Evolutionary conservation across 1,140 invertebrate genomes (phyloP), one percentile per base, ranked within the genome.

Genomic region (Drosophila oshimai): DNA sequence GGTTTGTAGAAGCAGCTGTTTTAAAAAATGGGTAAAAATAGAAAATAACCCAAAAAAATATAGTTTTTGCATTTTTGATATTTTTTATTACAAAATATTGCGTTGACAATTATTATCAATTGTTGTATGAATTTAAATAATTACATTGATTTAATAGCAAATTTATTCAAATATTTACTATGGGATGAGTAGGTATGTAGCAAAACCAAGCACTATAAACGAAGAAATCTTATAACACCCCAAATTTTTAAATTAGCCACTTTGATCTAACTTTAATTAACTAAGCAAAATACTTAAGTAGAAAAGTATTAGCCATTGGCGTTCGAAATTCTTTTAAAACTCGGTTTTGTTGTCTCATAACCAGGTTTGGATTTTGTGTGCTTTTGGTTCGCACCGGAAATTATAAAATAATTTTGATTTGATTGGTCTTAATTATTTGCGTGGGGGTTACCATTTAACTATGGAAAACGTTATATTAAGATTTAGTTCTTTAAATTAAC

Each of bases 41-140:
- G n/a, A n/a, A n/a, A n/a, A n/a, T n/a, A 24, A 10, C 13, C 7
- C 9, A 9, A 5, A 0, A n/a, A 36, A 31, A 15, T n/a, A 17
- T 36, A 4, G 2, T 9, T 18, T 28, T 62, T 47, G 29, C 17
- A 51, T 57, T 61, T 67, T 61, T 31, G 4, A 22, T 65, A 71
- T 78, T 37, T 78, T 83, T 83, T 83, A 83, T 83, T 83, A 83
- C 79, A 84, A 83, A 83, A 83, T 83, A 83, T 84, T 84, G 79
- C 79, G 79, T 84, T 79, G 79, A 84, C 74, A 84, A 71, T 78
- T 58, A 50, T 71, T 70, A 73, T 58, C 31, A 69, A 75, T 64
- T 70, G 53, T 13, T 33, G 53, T 55, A 77, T 61, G 17, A 61
- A 65, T 55, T 71, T 83, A 51, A 65, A 53, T 61, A 33, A 34